A percentile compares a stretch with the other conserved stretches of the same genome.
These are phyloP conservation scores for Sebastes itinus DNA, from an alignment of 2,797 vertebrate genomes.

Conservation along the genomic window DNA sequence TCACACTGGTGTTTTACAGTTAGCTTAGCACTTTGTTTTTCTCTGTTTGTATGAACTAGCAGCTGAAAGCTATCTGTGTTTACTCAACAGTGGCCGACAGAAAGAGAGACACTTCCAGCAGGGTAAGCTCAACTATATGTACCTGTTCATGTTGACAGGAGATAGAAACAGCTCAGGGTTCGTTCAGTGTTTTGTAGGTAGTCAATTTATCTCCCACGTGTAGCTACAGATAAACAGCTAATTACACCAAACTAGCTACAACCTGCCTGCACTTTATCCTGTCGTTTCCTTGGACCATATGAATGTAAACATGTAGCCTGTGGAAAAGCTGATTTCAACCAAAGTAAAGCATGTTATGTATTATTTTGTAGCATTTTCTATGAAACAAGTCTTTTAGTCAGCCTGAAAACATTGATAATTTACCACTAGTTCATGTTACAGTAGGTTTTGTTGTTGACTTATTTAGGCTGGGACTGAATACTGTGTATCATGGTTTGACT, in stretches of 20 bases:
- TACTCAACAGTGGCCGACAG: not conserved
- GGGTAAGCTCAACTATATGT: not conserved
- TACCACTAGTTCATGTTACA: not conserved
- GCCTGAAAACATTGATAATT: no score
- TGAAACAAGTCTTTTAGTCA: no score
- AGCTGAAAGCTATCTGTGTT: not conserved
- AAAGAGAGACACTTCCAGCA: not conserved
- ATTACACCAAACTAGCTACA: no score
- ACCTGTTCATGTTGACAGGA: not conserved
- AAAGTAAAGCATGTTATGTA: no score
- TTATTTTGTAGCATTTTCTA: not conserved
- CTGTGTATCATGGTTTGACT: no score
- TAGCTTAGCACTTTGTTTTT: not conserved
- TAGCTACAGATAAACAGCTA: not conserved
- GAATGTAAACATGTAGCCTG: no score
- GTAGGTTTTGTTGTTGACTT: no score
- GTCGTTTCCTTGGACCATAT: no score
- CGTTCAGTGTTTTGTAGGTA: accelerated
- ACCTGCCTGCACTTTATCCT: no score
- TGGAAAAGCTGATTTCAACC: no score
- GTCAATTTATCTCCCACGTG: not conserved
- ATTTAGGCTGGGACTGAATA: no score
- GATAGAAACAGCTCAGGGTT: no score
- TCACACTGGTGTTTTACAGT: not conserved
- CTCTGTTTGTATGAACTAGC: not conserved